Evolutionary conservation across 2,888 invertebrate genomes (phyloP).

Genomic region (Helobdella robusta): DNA sequence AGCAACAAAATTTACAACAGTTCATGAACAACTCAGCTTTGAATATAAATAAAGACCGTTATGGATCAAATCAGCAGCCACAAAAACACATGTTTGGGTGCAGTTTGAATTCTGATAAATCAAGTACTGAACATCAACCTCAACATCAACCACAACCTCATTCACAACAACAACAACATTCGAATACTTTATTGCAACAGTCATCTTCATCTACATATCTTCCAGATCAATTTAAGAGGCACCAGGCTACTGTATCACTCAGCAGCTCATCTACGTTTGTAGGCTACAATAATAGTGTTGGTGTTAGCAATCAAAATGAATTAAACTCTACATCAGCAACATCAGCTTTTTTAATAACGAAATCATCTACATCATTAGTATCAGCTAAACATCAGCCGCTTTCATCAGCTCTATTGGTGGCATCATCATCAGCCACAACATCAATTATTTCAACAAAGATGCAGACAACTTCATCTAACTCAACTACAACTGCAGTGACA

Average conservation of each 20-base stretch:
- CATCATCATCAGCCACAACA: background rate
- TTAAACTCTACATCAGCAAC: too few relatives aligned
- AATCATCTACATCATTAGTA: conserved; percentile 21
- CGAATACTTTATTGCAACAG: background rate
- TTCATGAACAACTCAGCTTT: too few relatives aligned
- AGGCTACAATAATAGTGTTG: too few relatives aligned
- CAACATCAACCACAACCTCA: conserved; percentile 20
- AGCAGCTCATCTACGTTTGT: too few relatives aligned
- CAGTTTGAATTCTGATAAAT: too few relatives aligned
- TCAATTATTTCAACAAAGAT: too few relatives aligned
- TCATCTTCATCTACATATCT: background rate
- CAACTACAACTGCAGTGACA: background rate
- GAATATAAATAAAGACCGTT: too few relatives aligned
- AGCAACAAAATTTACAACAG: too few relatives aligned
- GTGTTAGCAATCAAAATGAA: too few relatives aligned
- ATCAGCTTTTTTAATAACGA: conserved; percentile 27
- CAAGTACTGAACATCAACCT: background rate
- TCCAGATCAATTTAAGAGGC: background rate
- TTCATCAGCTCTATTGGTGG: background rate
- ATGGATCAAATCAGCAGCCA: too few relatives aligned
- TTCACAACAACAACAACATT: conserved; percentile 24
- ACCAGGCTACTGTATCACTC: too few relatives aligned
- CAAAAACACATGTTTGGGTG: too few relatives aligned
- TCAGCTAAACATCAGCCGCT: background rate
- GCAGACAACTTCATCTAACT: background rate